A percentile compares a stretch with the other conserved stretches of the same genome.
These are phyloP conservation scores for Scomber colias DNA, from an alignment of 2,113 vertebrate genomes.

Conservation along the genomic window DNA sequence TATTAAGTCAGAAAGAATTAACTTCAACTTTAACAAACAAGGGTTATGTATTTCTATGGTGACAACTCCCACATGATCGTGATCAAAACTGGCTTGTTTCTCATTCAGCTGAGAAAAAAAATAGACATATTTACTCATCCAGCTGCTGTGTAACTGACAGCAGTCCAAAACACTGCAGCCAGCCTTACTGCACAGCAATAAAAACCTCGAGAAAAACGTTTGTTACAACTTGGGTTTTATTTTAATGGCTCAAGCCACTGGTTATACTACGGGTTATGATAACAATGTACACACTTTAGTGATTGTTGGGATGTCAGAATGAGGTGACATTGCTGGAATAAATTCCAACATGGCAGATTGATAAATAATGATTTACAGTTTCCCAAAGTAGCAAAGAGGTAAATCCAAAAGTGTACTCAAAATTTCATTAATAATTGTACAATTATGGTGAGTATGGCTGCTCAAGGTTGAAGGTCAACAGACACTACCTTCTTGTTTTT, in stretches of 20 bases:
- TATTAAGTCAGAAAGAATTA: slow-evolving; percentile 44
- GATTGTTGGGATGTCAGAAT: too few species aligned
- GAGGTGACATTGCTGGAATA: too few species aligned
- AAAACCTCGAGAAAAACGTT: background rate
- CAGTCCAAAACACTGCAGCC: too few species aligned
- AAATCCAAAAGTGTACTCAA: background rate
- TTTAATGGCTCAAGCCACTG: background rate
- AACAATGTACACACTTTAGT: too few species aligned
- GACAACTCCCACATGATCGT: slow-evolving; percentile 34
- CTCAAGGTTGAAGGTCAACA: background rate
- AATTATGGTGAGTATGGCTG: too few species aligned
- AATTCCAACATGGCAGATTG: background rate
- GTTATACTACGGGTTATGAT: too few species aligned
- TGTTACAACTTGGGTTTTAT: background rate
- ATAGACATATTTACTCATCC: too few species aligned
- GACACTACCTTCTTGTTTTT: background rate
- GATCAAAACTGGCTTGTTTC: slow-evolving; percentile 36
- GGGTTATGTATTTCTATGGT: slow-evolving; percentile 35
- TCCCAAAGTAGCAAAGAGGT: background rate
- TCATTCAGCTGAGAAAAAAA: background rate
- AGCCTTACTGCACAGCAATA: too few species aligned
- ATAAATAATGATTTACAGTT: background rate
- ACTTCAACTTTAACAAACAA: slow-evolving; percentile 31
- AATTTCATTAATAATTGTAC: background rate
- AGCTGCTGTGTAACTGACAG: too few species aligned